Percentiles rank a stretch among this genome's conserved stretches.
These are phyloP conservation scores for Mormyrus lacerda DNA, from an alignment of 2,113 vertebrate genomes.

Conservation along the genomic window DNA sequence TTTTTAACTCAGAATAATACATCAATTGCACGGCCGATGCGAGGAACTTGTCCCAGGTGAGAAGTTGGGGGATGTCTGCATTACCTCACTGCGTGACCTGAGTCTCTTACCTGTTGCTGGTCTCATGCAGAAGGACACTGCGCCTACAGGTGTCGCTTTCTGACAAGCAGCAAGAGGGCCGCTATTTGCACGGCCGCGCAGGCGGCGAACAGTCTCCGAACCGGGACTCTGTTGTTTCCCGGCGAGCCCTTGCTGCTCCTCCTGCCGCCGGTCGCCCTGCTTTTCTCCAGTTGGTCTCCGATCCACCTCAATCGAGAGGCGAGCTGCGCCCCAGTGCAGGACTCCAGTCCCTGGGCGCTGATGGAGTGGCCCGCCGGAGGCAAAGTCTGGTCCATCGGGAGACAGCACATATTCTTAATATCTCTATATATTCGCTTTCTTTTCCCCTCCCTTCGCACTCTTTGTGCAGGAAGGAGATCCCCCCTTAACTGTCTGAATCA, in stretches of 20 bases:
- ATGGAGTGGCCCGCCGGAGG: slow-evolving; percentile 49
- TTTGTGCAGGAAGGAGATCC: slow-evolving; percentile 24
- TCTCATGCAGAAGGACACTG: slow-evolving; percentile 45
- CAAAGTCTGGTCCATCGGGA: slow-evolving; percentile 52
- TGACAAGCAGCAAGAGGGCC: slow-evolving; percentile 60
- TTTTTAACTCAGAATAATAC: not conserved
- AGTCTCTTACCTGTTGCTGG: slow-evolving; percentile 61
- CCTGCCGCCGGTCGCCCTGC: slow-evolving; percentile 28
- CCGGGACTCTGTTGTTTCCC: slow-evolving; percentile 27
- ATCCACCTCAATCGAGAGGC: slow-evolving; percentile 66
- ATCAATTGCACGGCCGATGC: not conserved
- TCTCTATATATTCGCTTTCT: slow-evolving; percentile 18
- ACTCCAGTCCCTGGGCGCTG: slow-evolving; percentile 42
- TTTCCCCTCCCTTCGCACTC: slow-evolving; percentile 13
- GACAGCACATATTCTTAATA: slow-evolving; percentile 61
- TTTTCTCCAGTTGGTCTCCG: slow-evolving; percentile 69
- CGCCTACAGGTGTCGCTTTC: slow-evolving; percentile 66
- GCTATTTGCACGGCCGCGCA: slow-evolving; percentile 56
- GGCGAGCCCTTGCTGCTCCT: slow-evolving; percentile 22
- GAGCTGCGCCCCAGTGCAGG: slow-evolving; percentile 56
- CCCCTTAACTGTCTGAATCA: slow-evolving; percentile 28
- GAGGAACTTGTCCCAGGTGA: not conserved
- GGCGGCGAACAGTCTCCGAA: slow-evolving; percentile 50
- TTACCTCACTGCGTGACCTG: not conserved
- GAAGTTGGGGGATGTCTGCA: not conserved